phyloP scores from a whole-genome alignment of 2,797 vertebrate genomes.

The Coregonus suidteri region DNA sequence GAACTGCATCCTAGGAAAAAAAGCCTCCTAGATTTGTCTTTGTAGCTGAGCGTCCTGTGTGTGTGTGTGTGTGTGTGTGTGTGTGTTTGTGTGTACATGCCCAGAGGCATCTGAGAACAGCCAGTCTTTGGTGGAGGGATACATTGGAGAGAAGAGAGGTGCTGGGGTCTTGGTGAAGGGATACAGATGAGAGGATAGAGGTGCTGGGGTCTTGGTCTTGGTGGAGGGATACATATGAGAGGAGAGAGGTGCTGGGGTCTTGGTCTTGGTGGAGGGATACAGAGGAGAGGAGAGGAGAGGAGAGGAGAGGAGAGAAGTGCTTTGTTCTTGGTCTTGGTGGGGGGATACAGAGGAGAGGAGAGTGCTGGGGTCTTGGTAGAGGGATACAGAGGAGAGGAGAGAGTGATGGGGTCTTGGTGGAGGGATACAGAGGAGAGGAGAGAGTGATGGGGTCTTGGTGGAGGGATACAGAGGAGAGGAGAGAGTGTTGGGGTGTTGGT shows the following conservation, averaged over 20 bases:
- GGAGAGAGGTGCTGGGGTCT: conserved; percentile 65
- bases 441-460: no score
- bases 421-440: no score
- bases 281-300: no score
- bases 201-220: no score
- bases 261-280: no score
- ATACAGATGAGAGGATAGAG: background rate
- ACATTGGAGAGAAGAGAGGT: conserved; percentile 62
- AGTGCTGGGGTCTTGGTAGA: conserved; percentile 21
- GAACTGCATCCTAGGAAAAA: conserved; percentile 61
- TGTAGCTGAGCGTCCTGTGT: conserved; percentile 58
- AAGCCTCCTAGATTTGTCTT: conserved; percentile 64
- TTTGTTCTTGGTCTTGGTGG: no score
- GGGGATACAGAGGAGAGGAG: background rate
- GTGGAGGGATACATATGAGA: conserved; percentile 53
- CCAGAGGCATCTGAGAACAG: conserved; percentile 60
- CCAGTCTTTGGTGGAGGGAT: conserved; percentile 50
- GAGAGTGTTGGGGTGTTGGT: no score
- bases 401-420: no score
- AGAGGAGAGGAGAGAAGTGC: no score
- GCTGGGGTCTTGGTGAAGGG: conserved; percentile 54
- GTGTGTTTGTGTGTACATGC: conserved; percentile 32
- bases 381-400: no score
- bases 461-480: no score
- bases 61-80: conserved; percentile 3